A percentile compares a stretch with the other conserved stretches of the same genome.
Conservation (phyloP, 1,140 invertebrate species). For the Musca vetustissima region DNA sequence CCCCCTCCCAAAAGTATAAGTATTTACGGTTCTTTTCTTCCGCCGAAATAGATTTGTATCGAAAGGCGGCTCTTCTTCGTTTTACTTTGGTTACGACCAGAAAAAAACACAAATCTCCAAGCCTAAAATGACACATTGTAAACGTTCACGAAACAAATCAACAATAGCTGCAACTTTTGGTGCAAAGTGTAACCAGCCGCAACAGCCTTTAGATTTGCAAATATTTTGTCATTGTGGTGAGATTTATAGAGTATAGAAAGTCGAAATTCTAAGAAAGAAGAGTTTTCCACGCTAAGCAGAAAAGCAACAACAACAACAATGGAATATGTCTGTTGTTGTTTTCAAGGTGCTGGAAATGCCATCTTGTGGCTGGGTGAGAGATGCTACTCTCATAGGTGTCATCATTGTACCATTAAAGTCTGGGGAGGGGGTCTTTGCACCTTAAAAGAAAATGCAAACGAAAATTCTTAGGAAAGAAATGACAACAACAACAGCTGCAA, state of each 20-base stretch:
- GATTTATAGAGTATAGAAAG: constrained; percentile 56
- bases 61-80: constrained; percentile 50
- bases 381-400: neutral
- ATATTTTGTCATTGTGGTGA: constrained; percentile 55
- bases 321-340: neutral
- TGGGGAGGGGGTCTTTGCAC: neutral
- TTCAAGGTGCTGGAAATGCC: neutral
- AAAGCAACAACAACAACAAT: neutral
- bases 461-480: constrained; percentile 15
- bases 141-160: constrained; percentile 26
- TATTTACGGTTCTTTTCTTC: neutral
- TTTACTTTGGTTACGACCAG: too few relatives aligned
- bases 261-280: constrained; percentile 27
- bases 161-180: neutral
- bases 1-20: too few relatives aligned
- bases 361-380: neutral
- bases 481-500: too few relatives aligned
- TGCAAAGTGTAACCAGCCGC: neutral
- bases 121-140: constrained; percentile 7
- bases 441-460: neutral
- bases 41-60: constrained; percentile 53
- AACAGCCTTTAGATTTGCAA: constrained; percentile 44
- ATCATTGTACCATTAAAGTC: neutral
- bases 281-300: neutral
- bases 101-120: constrained; percentile 29